phyloP scores from a whole-genome alignment of 2,113 vertebrate species.

The Pseudolaguvia tuberculata region DNA sequence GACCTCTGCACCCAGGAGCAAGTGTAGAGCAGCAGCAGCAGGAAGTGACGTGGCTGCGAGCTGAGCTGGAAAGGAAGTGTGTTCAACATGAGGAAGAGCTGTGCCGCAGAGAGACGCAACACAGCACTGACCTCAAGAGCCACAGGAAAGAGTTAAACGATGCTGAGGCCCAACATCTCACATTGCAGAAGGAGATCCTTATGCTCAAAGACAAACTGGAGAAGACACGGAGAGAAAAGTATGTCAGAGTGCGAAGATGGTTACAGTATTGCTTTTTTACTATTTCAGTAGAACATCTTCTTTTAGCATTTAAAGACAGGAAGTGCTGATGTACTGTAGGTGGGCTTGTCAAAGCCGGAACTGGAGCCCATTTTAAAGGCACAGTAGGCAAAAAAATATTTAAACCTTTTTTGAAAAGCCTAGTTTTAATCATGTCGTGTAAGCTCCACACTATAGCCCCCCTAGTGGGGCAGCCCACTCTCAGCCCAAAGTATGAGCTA shows the following conservation, averaged over 20 bases:
- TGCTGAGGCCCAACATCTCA: conserved; percentile 88
- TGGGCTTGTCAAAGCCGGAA: not conserved
- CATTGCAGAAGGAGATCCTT: conserved; percentile 92
- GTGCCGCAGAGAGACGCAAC: conserved; percentile 80
- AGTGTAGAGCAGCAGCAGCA: conserved; percentile 86
- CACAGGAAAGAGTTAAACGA: conserved; percentile 91
- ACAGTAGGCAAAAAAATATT: too few species aligned
- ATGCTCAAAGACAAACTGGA: conserved; percentile 96
- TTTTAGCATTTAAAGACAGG: not conserved
- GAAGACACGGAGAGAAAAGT: conserved; percentile 92
- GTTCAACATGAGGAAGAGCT: conserved; percentile 88
- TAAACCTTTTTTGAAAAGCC: too few species aligned
- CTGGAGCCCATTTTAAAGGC: too few species aligned
- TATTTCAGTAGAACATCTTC: too few species aligned
- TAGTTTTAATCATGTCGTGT: too few species aligned
- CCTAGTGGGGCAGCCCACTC: too few species aligned
- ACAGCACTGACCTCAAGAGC: conserved; percentile 82
- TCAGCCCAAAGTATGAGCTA: too few species aligned
- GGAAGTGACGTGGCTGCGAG: conserved; percentile 83
- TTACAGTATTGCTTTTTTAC: not conserved
- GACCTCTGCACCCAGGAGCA: conserved; percentile 73
- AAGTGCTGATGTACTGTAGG: not conserved
- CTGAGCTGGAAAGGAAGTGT: conserved; percentile 90
- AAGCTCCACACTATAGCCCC: too few species aligned
- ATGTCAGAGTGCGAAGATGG: not conserved